These are phyloP conservation scores for Julus scanicus DNA, from an alignment of 2,888 invertebrate species.

Conservation along the genomic window DNA sequence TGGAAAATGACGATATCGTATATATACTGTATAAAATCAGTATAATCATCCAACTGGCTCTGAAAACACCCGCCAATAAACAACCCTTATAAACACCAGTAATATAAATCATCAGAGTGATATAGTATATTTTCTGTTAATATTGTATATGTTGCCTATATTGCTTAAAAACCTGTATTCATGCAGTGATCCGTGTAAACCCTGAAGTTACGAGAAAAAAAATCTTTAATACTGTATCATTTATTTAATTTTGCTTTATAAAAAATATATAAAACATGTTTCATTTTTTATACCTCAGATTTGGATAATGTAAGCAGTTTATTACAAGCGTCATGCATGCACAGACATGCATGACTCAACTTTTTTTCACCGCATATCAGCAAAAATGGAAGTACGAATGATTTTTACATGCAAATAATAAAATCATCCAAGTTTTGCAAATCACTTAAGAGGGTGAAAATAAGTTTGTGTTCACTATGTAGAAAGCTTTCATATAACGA, in stretches of 20 bases:
- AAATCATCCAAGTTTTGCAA: too few relatives aligned
- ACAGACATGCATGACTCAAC: too few relatives aligned
- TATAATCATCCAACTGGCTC: neutral
- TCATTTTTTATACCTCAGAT: neutral
- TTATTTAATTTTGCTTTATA: neutral
- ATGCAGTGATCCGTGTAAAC: neutral
- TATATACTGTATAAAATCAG: neutral
- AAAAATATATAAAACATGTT: neutral
- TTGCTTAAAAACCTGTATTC: neutral
- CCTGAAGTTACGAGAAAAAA: neutral
- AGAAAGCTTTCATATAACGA: too few relatives aligned
- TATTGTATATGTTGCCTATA: neutral
- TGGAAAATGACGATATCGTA: neutral
- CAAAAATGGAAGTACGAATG: too few relatives aligned
- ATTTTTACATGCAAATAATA: too few relatives aligned
- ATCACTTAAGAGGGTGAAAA: too few relatives aligned
- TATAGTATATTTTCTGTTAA: slow-evolving; percentile 12
- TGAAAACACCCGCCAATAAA: neutral
- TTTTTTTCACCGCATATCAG: too few relatives aligned
- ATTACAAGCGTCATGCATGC: too few relatives aligned
- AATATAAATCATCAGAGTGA: neutral
- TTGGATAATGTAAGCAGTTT: too few relatives aligned
- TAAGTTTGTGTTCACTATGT: too few relatives aligned
- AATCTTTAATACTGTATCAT: neutral
- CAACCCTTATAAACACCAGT: neutral